Conservation (phyloP, 2,113 vertebrate genomes). For the Glaucomys volans region DNA sequence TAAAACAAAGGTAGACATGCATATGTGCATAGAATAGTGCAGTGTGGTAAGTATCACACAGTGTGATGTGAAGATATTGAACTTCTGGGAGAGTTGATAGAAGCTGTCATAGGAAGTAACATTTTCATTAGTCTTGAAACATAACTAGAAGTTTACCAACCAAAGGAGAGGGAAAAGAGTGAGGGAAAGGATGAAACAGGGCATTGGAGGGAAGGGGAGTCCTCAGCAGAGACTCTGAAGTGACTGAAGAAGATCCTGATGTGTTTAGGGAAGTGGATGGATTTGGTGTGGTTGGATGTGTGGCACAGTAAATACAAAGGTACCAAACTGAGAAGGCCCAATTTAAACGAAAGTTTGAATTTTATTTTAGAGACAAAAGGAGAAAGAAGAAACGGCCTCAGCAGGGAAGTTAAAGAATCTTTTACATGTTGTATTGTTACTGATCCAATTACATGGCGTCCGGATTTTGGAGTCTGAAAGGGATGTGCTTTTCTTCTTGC, state of each 20-base stretch:
- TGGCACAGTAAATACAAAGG: not conserved
- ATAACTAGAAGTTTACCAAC: not conserved
- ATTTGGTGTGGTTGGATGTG: not conserved
- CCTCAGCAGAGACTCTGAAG: not conserved
- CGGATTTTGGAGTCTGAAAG: not conserved
- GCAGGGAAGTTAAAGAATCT: not conserved
- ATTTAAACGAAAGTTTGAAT: not conserved
- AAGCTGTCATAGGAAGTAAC: not conserved
- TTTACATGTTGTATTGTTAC: not conserved
- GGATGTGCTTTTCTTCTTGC: not conserved
- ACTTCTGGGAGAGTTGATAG: not conserved
- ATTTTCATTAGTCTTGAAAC: constrained; percentile 25
- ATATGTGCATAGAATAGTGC: not conserved
- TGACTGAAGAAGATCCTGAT: not conserved
- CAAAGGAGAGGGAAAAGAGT: not conserved
- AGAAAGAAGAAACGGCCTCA: not conserved
- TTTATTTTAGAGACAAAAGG: not conserved
- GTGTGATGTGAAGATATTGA: not conserved
- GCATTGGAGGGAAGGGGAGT: not conserved
- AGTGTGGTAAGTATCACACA: not conserved
- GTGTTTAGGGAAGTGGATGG: not conserved
- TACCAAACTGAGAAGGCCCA: not conserved
- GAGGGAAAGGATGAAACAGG: not conserved
- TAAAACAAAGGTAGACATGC: not conserved
- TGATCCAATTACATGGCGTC: not conserved